Base-by-base conservation (phyloP, 2,888 invertebrate species). In the Morinoia aosen region DNA sequence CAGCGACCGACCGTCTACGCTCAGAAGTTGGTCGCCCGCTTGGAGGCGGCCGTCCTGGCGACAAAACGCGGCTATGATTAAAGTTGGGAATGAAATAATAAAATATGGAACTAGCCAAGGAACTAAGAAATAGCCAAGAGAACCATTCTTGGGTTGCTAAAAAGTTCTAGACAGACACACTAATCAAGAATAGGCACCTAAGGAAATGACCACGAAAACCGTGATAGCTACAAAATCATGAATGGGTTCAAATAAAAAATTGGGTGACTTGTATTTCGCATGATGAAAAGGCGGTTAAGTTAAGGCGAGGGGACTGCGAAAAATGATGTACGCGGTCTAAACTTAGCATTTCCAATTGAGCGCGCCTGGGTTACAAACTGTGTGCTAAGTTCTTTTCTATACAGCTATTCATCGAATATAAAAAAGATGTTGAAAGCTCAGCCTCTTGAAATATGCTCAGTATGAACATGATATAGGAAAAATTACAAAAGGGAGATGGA, bases 1-100 rank as follows among this genome's bases (percentile, higher is more conserved):
- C 96, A 99, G 98, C 97, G 99, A 99, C 97, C 99, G 99, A 25
- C 99, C 99, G 97, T 99, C 99, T 0, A 99, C 99, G 96, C 99
- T 98, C 88, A 99, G 97, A 97, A 99, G 98, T 97, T 99, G 99
- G 98, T 99, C 99, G 33, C 99, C 99, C 96, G 99, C 99, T 97
- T 99, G 98, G 96, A 99, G 98, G 95, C 99, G 98, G 0, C 99
- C 99, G 98, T 99, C 99, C 98, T 98, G 97, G 16, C 97, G 97
- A 94, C 39, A 16, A 33, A 25, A 76, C 48, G 39, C 1, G 33
- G 8, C 16, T 0, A 58, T 96, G 96, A 90, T 56, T 39, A n/a
- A n/a, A 8, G 88, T 25, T 16, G 7, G 57, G 58, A 61, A 57
- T n/a, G 64, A 95, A 76, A 64, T 16, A 39, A 5, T 14, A 64